phyloP scores from a whole-genome alignment of 2,888 invertebrate species.

The Strigamia maritima region DNA sequence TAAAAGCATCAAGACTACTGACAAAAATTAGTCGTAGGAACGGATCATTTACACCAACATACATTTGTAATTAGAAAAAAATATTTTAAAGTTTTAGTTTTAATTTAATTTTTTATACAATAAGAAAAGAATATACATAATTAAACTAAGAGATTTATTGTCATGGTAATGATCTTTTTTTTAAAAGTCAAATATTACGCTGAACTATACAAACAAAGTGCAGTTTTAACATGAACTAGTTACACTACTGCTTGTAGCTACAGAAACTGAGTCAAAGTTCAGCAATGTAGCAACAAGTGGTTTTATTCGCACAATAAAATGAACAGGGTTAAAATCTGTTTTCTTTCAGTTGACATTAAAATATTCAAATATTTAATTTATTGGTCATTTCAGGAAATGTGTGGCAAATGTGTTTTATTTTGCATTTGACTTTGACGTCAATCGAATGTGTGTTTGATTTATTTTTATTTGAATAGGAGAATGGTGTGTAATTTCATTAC shows the following conservation, averaged over 20 bases:
- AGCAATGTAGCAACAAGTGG: not conserved
- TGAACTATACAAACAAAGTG: not conserved
- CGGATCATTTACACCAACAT: no score
- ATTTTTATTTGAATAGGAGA: not conserved
- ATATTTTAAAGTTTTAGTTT: no score
- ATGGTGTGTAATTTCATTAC: not conserved
- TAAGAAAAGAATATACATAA: no score
- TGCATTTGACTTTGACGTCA: not conserved
- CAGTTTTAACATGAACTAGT: not conserved
- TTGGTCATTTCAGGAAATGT: not conserved
- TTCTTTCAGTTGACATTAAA: not conserved
- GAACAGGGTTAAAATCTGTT: not conserved
- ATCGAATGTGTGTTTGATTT: not conserved
- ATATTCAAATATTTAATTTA: not conserved
- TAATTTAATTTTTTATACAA: no score
- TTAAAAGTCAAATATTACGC: not conserved
- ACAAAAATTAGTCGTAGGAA: no score
- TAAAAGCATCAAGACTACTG: no score
- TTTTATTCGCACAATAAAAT: not conserved
- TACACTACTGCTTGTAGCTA: not conserved
- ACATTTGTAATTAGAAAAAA: no score
- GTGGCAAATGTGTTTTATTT: not conserved
- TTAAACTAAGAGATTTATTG: not conserved
- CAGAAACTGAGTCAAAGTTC: not conserved
- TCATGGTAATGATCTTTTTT: not conserved